Base-by-base conservation (phyloP, 1,140 invertebrate species). In the Cardiocondyla obscurior region DNA sequence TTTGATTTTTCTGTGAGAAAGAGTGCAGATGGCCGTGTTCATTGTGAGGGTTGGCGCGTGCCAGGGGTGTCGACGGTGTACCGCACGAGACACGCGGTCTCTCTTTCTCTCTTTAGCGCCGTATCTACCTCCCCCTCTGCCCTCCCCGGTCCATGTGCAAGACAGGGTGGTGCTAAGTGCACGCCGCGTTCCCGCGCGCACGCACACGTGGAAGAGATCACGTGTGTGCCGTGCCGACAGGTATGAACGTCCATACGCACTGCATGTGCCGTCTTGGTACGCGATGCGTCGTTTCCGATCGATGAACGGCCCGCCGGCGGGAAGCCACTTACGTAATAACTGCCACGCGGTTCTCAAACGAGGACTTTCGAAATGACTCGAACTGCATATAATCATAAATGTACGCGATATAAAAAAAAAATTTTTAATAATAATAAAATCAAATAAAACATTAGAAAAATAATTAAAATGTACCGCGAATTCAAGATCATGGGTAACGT, bases 1-100 rank as follows among this genome's bases (percentile, higher is more conserved):
- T 90, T 89, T 90, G 89, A 90, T 90, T 90, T 90, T 90, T 87
- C 83, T 89, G 88, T 87, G 86, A 90, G 83, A 90, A 88, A 77
- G 89, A 89, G 89, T 88, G 87, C 89, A 90, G 89, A 90, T 90
- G 89, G 89, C 76, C 58, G 82, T 65, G 58, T 60, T 67, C 83
- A 89, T 89, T 90, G 90, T 86, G 76, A 72, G 72, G 65, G 81
- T 83, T 84, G 89, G 87, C 89, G 87, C 89, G 89, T 90, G 89
- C 89, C 89, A 84, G 85, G 86, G 81, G 87, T 88, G 60, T 58
- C 82, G 76, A 87, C 86, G 82, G 85, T 81, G 85, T 77, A 73
- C 85, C 83, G 73, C 85, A 88, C 76, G 86, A 79, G 86, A 69
- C 62, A 67, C 46, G 62, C 46, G 67, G 28, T 74, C 39, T 55